phyloP scores from a whole-genome alignment of 2,797 vertebrate genomes.

The Bradypodion pumilum region DNA sequence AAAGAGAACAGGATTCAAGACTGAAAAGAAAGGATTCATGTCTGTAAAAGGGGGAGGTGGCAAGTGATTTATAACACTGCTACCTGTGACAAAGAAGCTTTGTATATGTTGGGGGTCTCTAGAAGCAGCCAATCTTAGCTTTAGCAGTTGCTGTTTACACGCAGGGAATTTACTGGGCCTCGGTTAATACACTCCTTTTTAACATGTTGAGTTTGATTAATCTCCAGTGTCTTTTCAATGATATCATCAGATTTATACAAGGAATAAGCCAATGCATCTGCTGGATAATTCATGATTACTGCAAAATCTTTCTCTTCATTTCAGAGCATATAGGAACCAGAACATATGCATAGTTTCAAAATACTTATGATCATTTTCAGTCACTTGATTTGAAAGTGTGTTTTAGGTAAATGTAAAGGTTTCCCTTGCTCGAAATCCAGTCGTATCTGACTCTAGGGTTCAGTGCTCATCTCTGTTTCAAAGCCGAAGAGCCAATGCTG shows the following conservation, averaged over 20 bases:
- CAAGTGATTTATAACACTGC: not conserved
- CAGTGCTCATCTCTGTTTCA: no score
- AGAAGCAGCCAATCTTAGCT: conserved; percentile 35
- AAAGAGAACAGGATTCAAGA: conserved; percentile 1
- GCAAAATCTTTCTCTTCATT: conserved; percentile 9
- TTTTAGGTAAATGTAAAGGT: no score
- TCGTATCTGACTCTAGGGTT: no score
- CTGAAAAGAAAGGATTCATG: not conserved
- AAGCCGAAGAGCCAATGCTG: no score
- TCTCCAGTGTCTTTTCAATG: conserved; percentile 19
- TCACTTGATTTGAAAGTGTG: not conserved
- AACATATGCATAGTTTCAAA: conserved; percentile 12
- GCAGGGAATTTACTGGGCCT: conserved; percentile 34
- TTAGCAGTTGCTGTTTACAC: conserved; percentile 24
- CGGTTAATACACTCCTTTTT: conserved; percentile 39
- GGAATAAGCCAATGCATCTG: conserved; percentile 19
- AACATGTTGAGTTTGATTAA: conserved; percentile 27
- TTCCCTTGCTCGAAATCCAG: no score
- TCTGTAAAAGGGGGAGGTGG: conserved; percentile 13
- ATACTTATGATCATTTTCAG: not conserved
- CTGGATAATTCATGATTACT: conserved; percentile 17
- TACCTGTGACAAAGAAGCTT: conserved; percentile 19
- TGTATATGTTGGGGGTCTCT: not conserved
- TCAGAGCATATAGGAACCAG: not conserved
- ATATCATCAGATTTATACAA: conserved; percentile 2